Evolutionary conservation across 1,140 invertebrate genomes (phyloP), one percentile per base, ranked within the genome.

Genomic region (Zaprionus ghesquierei): DNA sequence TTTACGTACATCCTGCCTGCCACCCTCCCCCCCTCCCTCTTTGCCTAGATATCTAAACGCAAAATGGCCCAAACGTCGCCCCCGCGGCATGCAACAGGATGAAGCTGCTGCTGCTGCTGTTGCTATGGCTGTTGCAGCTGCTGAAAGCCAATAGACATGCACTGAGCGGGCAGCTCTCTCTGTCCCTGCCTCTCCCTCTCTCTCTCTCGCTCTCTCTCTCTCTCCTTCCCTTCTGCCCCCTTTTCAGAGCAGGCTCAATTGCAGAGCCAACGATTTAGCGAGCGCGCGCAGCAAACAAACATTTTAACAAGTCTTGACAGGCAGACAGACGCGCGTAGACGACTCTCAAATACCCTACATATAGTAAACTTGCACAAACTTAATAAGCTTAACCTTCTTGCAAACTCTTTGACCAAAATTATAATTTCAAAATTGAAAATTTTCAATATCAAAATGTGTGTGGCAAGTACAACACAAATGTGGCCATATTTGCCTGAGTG

Each of bases 31-130:
- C 12, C 5, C 18, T 1, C 29, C 6, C 12, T n/a, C 31, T 27
- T 44, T 38, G 13, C 33, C 35, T 12, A n/a, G 41, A 13, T 33
- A 51, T 29, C 60, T 29, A 70, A 70, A 64, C 38, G 31, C 38
- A 53, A 50, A 55, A 55, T 49, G 64, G 15, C 55, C 23, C 10
- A 35, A 23, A 9, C 49, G n/a, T n/a, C n/a, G n/a, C 20, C 58
- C 78, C 38, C 46, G 12, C 12, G 31, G 62, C 54, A 84, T 77
- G 81, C 80, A 79, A 84, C 80, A 82, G 75, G 75, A 81, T 75
- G 66, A 76, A 33, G 29, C 51, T 31, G 33, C 29, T 4, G 35
- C 35, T 8, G 5, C 4, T 51, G 31, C 64, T 18, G 35, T 38
- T 58, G 44, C n/a, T 58, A 38, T n/a, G 12, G 31, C 31, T 12